These are phyloP conservation scores for Enteromius afrohamiltoni DNA, from an alignment of 2,797 vertebrate species.

Conservation along the genomic window DNA sequence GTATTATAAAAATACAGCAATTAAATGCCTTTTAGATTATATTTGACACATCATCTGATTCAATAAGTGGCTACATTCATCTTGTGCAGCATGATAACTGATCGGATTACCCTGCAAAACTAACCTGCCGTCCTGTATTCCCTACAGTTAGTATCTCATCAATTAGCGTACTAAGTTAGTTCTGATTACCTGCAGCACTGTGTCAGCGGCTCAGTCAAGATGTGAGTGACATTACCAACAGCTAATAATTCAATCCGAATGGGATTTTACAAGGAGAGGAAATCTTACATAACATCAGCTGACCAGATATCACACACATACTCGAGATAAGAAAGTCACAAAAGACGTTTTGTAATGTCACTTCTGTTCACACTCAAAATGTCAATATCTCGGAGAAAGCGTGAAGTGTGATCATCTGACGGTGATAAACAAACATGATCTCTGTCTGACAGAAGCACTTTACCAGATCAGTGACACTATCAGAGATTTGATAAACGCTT, in stretches of 20 bases:
- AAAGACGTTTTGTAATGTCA: slow-evolving; percentile 27
- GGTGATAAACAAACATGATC: slow-evolving; percentile 27
- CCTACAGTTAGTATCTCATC: not conserved
- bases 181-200: not conserved
- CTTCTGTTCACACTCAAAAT: slow-evolving; percentile 28
- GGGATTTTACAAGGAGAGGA: slow-evolving; percentile 19
- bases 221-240: not conserved
- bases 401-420: slow-evolving; percentile 14
- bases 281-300: slow-evolving; percentile 8
- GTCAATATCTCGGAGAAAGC: slow-evolving; percentile 35
- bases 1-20: not conserved
- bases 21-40: not conserved
- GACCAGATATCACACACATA: slow-evolving; percentile 32
- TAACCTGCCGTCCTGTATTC: not conserved
- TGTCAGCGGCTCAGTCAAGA: not conserved
- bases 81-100: not conserved
- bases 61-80: not conserved
- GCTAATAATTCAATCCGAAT: not conserved
- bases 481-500: not conserved
- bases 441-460: slow-evolving; percentile 5
- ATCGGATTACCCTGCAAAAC: not conserved
- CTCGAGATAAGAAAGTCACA: slow-evolving; percentile 20
- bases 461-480: not conserved
- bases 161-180: not conserved
- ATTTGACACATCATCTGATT: not conserved